Percentiles rank a stretch among this genome's conserved stretches.
These are phyloP conservation scores for Podabrus alpinus DNA, from an alignment of 2,888 invertebrate species.

Conservation along the genomic window DNA sequence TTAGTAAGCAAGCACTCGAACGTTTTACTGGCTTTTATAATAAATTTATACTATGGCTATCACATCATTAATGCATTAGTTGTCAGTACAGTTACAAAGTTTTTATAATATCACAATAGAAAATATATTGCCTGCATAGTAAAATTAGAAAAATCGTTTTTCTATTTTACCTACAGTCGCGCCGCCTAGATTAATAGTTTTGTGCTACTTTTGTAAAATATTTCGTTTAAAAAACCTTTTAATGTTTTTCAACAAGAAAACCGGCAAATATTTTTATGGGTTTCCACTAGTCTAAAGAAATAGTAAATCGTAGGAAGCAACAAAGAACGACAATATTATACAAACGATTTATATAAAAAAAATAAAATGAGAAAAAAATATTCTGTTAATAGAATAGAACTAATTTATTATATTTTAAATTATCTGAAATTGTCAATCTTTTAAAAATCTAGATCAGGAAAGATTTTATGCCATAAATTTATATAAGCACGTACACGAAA, in stretches of 20 bases:
- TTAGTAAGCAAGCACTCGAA: neutral
- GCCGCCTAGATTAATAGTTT: neutral
- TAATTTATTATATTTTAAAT: neutral
- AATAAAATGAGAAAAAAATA: neutral
- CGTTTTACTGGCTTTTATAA: neutral
- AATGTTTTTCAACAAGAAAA: neutral
- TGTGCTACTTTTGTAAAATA: neutral
- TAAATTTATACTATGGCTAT: neutral
- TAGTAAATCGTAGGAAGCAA: neutral
- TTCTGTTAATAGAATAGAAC: neutral
- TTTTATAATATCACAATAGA: neutral
- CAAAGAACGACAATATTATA: neutral
- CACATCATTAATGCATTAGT: neutral
- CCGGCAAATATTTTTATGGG: neutral
- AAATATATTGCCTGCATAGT: neutral
- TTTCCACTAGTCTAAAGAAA: neutral
- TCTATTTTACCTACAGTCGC: neutral
- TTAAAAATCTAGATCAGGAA: neutral
- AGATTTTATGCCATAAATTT: constrained; percentile 16
- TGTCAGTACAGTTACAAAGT: neutral
- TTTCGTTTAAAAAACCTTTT: neutral
- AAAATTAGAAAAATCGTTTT: neutral
- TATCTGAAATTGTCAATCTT: neutral
- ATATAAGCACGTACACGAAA: constrained; percentile 26
- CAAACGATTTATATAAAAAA: neutral